Conservation (phyloP, 2,888 invertebrate species). For the Tachystola acroxantha region DNA sequence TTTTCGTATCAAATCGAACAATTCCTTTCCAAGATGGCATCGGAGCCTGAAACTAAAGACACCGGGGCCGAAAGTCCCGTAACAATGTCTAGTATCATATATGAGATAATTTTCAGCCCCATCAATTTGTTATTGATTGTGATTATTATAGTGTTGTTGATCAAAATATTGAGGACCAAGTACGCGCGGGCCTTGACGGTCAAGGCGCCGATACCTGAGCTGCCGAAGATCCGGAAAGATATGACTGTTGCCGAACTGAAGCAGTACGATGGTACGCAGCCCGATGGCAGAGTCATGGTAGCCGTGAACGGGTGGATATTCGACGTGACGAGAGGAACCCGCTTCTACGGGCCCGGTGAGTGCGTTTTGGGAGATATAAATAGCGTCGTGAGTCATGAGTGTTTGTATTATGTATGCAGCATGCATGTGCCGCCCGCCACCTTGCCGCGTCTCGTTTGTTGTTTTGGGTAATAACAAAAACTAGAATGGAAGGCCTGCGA, state of each 20-base stretch:
- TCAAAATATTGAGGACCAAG: slow-evolving; percentile 80
- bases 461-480: no score
- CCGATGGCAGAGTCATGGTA: slow-evolving; percentile 92
- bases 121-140: slow-evolving; percentile 81
- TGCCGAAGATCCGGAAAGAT: slow-evolving; percentile 92
- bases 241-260: slow-evolving; percentile 93
- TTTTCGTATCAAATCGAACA: background rate
- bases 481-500: no score
- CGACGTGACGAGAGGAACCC: slow-evolving; percentile 93
- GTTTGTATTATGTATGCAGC: slow-evolving; percentile 30
- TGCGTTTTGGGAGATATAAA: slow-evolving; percentile 53
- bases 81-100: slow-evolving; percentile 42
- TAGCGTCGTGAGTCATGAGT: slow-evolving; percentile 49
- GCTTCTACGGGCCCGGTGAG: slow-evolving; percentile 96
- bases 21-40: slow-evolving; percentile 41
- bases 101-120: slow-evolving; percentile 80
- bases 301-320: slow-evolving; percentile 97
- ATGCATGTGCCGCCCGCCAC: slow-evolving; percentile 15
- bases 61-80: slow-evolving; percentile 35
- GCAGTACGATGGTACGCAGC: slow-evolving; percentile 90
- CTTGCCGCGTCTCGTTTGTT: no score
- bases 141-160: slow-evolving; percentile 81
- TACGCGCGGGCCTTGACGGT: slow-evolving; percentile 40
- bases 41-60: slow-evolving; percentile 45
- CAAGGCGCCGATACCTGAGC: slow-evolving; percentile 40